Conservation (phyloP, 2,888 invertebrate species). For the Phyto melanocephala region DNA sequence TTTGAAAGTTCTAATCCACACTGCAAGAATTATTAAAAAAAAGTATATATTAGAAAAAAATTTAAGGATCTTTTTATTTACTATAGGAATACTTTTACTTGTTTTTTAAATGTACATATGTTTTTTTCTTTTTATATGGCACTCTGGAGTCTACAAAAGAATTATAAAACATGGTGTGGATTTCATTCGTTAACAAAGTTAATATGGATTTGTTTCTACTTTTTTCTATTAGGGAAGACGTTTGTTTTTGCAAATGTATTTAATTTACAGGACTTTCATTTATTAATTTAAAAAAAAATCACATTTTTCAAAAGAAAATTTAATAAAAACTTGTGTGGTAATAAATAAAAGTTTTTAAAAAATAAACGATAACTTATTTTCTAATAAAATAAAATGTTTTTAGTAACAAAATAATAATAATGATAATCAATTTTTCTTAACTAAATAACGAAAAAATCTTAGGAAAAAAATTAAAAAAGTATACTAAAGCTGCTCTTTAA, state of each 20-base stretch:
- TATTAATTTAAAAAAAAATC: conserved; percentile 39
- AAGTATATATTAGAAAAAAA: conserved; percentile 55
- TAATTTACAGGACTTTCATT: conserved; percentile 18
- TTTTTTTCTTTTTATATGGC: conserved; percentile 55
- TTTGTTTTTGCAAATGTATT: neutral
- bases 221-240: conserved; percentile 32
- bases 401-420: conserved; percentile 56
- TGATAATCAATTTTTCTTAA: conserved; percentile 47
- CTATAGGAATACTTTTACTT: conserved; percentile 54
- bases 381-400: conserved; percentile 39
- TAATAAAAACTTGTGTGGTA: conserved; percentile 42
- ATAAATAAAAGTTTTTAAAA: conserved; percentile 44
- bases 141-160: conserved; percentile 55
- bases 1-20: conserved; percentile 52
- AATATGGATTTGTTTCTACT: too few species aligned
- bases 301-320: conserved; percentile 41
- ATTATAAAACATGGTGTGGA: conserved; percentile 43
- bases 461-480: conserved; percentile 3
- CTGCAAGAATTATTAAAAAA: conserved; percentile 21
- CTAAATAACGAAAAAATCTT: conserved; percentile 60
- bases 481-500: conserved; percentile 57
- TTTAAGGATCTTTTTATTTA: conserved; percentile 64
- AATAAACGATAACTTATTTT: conserved; percentile 17
- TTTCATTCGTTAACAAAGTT: neutral
- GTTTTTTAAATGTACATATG: conserved; percentile 24